A percentile compares a stretch with the other conserved stretches of the same genome.
Conservation (phyloP, 2,113 vertebrate species). For the Egretta garzetta region DNA sequence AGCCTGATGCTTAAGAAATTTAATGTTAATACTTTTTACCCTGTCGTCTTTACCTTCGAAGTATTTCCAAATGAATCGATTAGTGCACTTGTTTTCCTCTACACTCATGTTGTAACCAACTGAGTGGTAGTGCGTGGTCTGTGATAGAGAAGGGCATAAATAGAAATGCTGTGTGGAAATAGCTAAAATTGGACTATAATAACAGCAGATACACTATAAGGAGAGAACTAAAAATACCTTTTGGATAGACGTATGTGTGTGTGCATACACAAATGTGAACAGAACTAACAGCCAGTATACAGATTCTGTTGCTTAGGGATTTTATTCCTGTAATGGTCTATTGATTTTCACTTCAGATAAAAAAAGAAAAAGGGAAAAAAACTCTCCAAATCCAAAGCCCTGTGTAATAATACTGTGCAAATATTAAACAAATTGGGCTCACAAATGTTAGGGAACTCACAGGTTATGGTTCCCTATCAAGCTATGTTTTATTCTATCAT, state of each 20-base stretch:
- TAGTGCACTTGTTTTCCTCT: not conserved
- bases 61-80: not conserved
- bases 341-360: not conserved
- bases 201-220: not conserved
- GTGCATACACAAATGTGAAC: not conserved
- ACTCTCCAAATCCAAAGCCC: not conserved
- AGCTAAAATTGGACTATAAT: not conserved
- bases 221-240: slow-evolving; percentile 8
- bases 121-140: not conserved
- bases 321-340: not conserved
- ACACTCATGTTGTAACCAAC: not conserved
- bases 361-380: not conserved
- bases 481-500: not conserved
- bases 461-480: not conserved
- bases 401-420: not conserved
- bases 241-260: not conserved
- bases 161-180: slow-evolving; percentile 1
- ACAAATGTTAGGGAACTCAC: not conserved
- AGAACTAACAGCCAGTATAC: not conserved
- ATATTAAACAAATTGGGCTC: not conserved
- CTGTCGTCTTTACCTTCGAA: not conserved
- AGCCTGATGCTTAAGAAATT: not conserved
- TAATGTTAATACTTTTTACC: not conserved
- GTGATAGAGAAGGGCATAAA: not conserved
- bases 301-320: not conserved